A percentile compares a stretch with the other conserved stretches of the same genome.
Evolutionary conservation across 2,888 invertebrate species (phyloP).

Genomic region (Lasioglossum oenotherae): DNA sequence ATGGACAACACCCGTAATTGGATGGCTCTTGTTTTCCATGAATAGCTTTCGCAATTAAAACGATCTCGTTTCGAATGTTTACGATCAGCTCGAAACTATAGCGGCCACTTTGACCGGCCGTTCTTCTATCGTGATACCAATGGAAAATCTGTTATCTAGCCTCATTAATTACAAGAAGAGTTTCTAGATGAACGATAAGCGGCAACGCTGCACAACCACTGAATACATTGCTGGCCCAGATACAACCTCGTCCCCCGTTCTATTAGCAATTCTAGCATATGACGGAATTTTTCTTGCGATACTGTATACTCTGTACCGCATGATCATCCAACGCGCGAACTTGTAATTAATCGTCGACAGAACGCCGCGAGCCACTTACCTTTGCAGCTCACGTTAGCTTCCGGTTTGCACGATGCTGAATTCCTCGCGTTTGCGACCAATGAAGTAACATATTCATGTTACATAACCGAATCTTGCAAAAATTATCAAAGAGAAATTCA

Average conservation of each 20-base stretch:
- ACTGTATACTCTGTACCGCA: background rate
- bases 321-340: conserved; percentile 32
- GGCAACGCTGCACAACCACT: conserved; percentile 22
- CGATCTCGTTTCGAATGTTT: conserved; percentile 9
- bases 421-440: background rate
- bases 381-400: conserved; percentile 14
- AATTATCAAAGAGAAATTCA: too few relatives aligned
- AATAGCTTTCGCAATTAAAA: conserved; percentile 29
- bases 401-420: conserved; percentile 12
- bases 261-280: conserved; percentile 59
- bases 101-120: background rate
- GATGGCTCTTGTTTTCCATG: conserved; percentile 9
- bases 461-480: too few relatives aligned
- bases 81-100: background rate
- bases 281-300: conserved; percentile 51
- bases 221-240: conserved; percentile 54
- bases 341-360: conserved; percentile 48
- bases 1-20: background rate
- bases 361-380: conserved; percentile 20
- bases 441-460: too few relatives aligned
- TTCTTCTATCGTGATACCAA: conserved; percentile 11
- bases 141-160: conserved; percentile 51
- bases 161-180: conserved; percentile 54
- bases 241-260: conserved; percentile 28
- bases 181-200: conserved; percentile 52